Percentiles rank a stretch among this genome's conserved stretches.
These are phyloP conservation scores for Acanthopagrus latus DNA, from an alignment of 2,797 vertebrate species.

Conservation along the genomic window DNA sequence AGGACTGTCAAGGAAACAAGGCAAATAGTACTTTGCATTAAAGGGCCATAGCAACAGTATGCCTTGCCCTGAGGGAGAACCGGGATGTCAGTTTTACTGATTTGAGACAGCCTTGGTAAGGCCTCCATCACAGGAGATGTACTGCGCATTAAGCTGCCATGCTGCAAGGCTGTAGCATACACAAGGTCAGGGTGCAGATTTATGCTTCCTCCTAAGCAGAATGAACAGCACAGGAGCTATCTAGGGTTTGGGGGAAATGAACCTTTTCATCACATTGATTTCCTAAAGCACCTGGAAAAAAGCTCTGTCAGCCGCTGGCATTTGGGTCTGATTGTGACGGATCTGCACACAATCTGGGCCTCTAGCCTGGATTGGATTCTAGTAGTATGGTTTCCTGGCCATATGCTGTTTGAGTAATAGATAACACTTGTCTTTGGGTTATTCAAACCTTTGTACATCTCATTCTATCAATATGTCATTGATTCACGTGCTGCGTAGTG, in stretches of 20 bases:
- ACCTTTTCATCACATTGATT: constrained; percentile 88
- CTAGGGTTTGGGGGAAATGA: constrained; percentile 80
- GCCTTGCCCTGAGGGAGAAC: constrained; percentile 52
- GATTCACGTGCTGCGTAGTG: constrained; percentile 34
- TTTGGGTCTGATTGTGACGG: constrained; percentile 86
- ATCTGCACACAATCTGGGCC: constrained; percentile 78
- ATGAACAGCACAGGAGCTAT: constrained; percentile 78
- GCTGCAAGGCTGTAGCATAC: constrained; percentile 72
- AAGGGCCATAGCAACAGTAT: constrained; percentile 59
- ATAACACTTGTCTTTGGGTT: constrained; percentile 80
- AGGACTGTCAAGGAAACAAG: constrained; percentile 59
- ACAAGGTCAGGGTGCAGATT: constrained; percentile 85
- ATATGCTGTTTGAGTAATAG: constrained; percentile 75
- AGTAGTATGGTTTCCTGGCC: constrained; percentile 55
- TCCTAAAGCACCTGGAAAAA: constrained; percentile 86
- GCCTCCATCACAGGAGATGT: constrained; percentile 78
- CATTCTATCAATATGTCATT: constrained; percentile 72
- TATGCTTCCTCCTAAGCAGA: constrained; percentile 81
- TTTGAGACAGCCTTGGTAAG: constrained; percentile 78
- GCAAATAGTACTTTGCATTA: constrained; percentile 66
- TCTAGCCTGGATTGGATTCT: constrained; percentile 70
- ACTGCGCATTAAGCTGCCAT: constrained; percentile 73
- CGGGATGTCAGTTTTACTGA: constrained; percentile 76
- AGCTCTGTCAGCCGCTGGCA: constrained; percentile 84
- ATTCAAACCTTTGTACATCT: constrained; percentile 77